These are phyloP conservation scores for Phylloscopus collybita DNA, from an alignment of 2,797 vertebrate genomes.

Conservation along the genomic window DNA sequence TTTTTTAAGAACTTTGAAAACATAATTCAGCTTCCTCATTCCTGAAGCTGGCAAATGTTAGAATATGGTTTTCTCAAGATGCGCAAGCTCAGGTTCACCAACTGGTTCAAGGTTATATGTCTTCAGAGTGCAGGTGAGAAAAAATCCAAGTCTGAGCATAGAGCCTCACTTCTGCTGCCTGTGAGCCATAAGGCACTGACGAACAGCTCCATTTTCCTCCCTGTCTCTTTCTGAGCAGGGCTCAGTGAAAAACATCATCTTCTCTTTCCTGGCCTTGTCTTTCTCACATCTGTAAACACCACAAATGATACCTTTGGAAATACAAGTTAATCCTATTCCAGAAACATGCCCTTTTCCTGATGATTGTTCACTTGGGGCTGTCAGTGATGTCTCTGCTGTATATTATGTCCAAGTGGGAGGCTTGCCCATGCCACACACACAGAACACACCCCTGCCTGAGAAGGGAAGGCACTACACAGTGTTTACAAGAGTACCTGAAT, in stretches of 20 bases:
- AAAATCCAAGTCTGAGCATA: accelerated
- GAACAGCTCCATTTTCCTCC: background rate
- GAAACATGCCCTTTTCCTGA: background rate
- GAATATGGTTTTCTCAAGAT: background rate
- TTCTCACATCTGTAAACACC: background rate
- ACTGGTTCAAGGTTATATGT: background rate
- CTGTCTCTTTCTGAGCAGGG: background rate
- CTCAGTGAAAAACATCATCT: background rate
- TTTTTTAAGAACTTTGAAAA: background rate
- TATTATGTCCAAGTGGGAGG: background rate
- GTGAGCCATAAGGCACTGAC: background rate
- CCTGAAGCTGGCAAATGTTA: background rate
- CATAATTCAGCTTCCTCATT: background rate
- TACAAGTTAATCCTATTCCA: background rate
- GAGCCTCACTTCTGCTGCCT: background rate
- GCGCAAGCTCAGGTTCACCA: background rate
- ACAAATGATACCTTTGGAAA: background rate
- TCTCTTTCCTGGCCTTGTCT: background rate
- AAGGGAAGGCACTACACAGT: background rate
- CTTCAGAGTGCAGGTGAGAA: background rate
- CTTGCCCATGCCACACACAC: background rate
- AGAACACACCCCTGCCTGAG: background rate
- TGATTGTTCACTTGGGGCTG: background rate
- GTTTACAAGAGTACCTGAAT: background rate
- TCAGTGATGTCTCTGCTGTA: background rate